These are phyloP conservation scores for Pholis gunnellus DNA, from an alignment of 2,113 vertebrate genomes.

Conservation along the genomic window DNA sequence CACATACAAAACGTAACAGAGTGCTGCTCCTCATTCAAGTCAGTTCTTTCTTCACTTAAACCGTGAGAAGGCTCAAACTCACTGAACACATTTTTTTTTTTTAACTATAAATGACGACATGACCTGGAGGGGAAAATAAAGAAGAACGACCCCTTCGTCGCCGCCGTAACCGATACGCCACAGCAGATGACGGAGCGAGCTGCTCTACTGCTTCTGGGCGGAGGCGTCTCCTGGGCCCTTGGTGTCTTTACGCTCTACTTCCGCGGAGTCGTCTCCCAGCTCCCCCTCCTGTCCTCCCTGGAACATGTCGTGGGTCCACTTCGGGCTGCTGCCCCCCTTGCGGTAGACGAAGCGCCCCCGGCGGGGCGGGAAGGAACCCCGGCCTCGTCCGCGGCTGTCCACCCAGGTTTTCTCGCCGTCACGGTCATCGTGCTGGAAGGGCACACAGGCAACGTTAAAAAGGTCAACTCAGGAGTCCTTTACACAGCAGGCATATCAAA, in stretches of 20 bases:
- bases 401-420: conserved; percentile 95
- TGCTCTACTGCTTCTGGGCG: conserved; percentile 82
- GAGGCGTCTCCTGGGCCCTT: conserved; percentile 79
- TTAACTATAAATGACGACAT: conserved; percentile 27
- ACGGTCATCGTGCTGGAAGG: conserved; percentile 93
- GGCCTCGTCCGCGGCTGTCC: conserved; percentile 88
- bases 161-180: not conserved
- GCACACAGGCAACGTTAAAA: not conserved
- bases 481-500: not conserved
- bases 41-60: conserved; percentile 28
- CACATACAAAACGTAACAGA: conserved; percentile 30
- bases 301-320: conserved; percentile 98
- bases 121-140: not conserved
- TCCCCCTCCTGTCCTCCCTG: conserved; percentile 90
- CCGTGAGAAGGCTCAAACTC: conserved; percentile 26
- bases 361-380: conserved; percentile 89
- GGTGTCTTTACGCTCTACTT: conserved; percentile 87
- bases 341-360: conserved; percentile 93
- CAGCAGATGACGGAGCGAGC: not conserved
- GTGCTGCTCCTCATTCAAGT: conserved; percentile 38
- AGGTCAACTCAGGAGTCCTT: not conserved
- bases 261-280: conserved; percentile 88
- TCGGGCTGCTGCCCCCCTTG: conserved; percentile 91
- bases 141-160: not conserved
- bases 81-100: conserved; percentile 8